Percentiles rank a stretch among this genome's conserved stretches.
Conservation (phyloP, 2,888 invertebrate species). For the Drosophila buzzatii region DNA sequence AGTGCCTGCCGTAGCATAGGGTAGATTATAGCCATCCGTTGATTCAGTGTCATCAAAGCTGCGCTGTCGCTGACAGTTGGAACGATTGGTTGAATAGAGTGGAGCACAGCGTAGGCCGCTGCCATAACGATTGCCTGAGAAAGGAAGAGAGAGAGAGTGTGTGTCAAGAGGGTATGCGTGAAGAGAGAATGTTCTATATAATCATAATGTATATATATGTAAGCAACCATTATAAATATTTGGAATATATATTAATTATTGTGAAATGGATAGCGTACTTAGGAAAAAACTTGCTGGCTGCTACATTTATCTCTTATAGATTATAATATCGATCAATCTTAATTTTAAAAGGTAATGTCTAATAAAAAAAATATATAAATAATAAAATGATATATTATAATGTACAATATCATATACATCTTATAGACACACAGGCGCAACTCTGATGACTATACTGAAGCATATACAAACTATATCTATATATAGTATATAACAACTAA, state of each 20-base stretch:
- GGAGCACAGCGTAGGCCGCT: constrained; percentile 72
- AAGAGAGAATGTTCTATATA: background rate
- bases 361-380: background rate
- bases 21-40: constrained; percentile 84
- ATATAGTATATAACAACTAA: background rate
- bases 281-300: background rate
- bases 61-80: constrained; percentile 81
- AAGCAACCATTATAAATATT: background rate
- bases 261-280: background rate
- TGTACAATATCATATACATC: background rate
- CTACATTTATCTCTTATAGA: too few relatives aligned
- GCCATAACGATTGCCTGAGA: constrained; percentile 73
- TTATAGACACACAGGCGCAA: background rate
- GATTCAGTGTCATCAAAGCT: constrained; percentile 86
- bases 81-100: constrained; percentile 59
- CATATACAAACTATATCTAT: background rate
- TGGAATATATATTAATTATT: background rate
- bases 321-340: background rate
- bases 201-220: background rate
- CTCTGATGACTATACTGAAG: background rate
- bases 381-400: too few relatives aligned
- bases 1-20: constrained; percentile 74
- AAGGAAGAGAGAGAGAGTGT: background rate
- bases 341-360: too few relatives aligned
- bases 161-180: background rate